Evolutionary conservation across 2,113 vertebrate species (phyloP).

Genomic region (Tetraodon nigroviridis): DNA sequence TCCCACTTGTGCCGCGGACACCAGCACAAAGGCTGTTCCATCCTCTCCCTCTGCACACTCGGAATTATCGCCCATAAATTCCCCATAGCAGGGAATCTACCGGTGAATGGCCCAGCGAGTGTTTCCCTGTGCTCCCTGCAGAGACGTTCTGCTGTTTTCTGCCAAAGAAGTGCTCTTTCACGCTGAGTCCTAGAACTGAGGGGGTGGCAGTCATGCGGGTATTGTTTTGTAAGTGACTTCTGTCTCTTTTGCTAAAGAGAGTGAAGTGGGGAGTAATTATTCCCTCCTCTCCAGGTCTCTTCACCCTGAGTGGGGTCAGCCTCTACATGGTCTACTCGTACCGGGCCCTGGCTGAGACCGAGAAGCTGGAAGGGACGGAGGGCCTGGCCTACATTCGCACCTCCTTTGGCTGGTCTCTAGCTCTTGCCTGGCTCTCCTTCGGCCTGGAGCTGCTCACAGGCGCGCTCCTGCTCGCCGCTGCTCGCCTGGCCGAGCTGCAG

Average conservation of each 20-base stretch:
- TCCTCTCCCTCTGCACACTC: background rate
- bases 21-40: background rate
- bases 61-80: background rate
- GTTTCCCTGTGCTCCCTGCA: constrained; percentile 3
- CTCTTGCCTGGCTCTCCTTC: constrained; percentile 76
- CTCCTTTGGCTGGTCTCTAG: constrained; percentile 73
- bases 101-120: constrained; percentile 9
- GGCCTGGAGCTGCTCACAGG: constrained; percentile 58
- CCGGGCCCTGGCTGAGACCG: constrained; percentile 60
- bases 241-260: background rate
- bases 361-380: constrained; percentile 45
- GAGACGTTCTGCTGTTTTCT: background rate
- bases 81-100: background rate
- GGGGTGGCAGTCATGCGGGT: background rate
- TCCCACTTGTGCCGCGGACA: background rate
- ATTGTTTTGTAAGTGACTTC: background rate
- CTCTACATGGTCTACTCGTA: constrained; percentile 74
- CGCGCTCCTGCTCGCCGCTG: constrained; percentile 48
- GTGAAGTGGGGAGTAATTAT: background rate
- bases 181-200: background rate
- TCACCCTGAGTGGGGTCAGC: constrained; percentile 71
- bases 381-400: constrained; percentile 41
- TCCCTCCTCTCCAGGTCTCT: constrained; percentile 57
- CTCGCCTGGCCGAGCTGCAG: constrained; percentile 24
- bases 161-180: no score